Evolutionary conservation across 35 echinoderm and acorn worm genomes (phyloP).

Genomic region (Strongylocentrotus purpuratus): DNA sequence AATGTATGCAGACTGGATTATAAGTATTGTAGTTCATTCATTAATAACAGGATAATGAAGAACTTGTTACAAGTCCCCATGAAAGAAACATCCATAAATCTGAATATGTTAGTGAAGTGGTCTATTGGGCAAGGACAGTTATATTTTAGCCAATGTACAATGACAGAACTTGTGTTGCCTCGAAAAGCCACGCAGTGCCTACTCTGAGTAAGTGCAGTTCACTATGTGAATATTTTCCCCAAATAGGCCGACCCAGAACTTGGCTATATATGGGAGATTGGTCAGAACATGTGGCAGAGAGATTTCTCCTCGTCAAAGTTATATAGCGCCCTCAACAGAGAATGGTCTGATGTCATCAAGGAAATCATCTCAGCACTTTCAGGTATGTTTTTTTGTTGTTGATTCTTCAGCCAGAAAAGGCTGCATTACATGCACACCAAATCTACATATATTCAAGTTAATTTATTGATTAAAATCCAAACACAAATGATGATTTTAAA

Average conservation of each 20-base stretch:
- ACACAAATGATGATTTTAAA: too few species aligned
- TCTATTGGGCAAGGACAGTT: neutral
- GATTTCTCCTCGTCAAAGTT: conserved; percentile 74
- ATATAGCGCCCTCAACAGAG: conserved; percentile 79
- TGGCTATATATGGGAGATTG: conserved; percentile 82
- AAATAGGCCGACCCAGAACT: conserved; percentile 87
- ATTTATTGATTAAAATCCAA: too few species aligned
- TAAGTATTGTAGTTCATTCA: too few species aligned
- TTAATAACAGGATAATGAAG: too few species aligned
- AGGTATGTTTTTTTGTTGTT: conserved; percentile 34
- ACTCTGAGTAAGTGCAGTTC: neutral
- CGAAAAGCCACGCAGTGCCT: neutral
- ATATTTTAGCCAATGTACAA: neutral
- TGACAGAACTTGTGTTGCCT: neutral
- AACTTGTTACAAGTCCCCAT: too few species aligned
- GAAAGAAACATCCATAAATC: too few species aligned
- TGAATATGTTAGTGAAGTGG: too few species aligned
- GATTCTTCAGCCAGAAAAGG: neutral
- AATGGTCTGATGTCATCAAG: conserved; percentile 95
- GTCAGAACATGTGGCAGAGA: conserved; percentile 91
- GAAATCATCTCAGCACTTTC: conserved; percentile 68
- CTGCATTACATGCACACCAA: neutral
- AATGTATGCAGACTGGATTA: too few species aligned
- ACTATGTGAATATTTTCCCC: neutral
- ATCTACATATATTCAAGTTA: too few species aligned